Base-by-base conservation (phyloP, 2,113 vertebrate genomes). In the Formicarius rufipectus region DNA sequence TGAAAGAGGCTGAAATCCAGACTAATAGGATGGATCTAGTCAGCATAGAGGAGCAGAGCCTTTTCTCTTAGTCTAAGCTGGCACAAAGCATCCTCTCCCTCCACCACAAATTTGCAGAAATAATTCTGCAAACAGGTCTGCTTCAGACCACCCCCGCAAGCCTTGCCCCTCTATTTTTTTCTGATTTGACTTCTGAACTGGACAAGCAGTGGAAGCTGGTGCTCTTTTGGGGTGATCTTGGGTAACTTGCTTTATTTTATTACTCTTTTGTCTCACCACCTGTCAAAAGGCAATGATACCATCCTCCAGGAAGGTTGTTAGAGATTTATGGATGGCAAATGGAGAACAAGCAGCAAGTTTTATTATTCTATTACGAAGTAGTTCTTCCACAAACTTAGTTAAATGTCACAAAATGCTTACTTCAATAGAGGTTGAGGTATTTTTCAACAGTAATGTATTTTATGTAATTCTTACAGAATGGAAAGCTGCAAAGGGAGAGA, bases 301-400 rank as follows among this genome's bases (percentile, higher is more conserved):
- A 24, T 78, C 55, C 39, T 85, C 42, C 63, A 90, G 59, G 42
- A 96, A 83, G 44, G 74, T 66, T 33, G 3, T 83, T 80, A 55
- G 82, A 77, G 72, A 90, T 96, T 96, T 93, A 94, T 85, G 56
- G 72, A 77, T 39, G 21, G 33, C 37, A 91, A 95, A 91, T 50
- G 37, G 19, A 50, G 87, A 67, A 93, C 33, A 86, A 85, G 30
- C 20, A 81, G 64, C 74, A 81, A 45, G 44, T 96, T 93, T 96
- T 83, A 50, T 87, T 94, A 78, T 89, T 82, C 40, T 77, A 58
- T 93, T 94, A 86, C 78, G 90, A 91, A 33, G 78, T 87, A 59
- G 25, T 42, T 88, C 59, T 90, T 96, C 75, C 76, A 80, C 12
- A 88, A 50, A 30, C 75, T 92, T 86, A 93, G 67, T 56, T 91